phyloP scores from a whole-genome alignment of 2,888 invertebrate species.

The Amitus sp. region DNA sequence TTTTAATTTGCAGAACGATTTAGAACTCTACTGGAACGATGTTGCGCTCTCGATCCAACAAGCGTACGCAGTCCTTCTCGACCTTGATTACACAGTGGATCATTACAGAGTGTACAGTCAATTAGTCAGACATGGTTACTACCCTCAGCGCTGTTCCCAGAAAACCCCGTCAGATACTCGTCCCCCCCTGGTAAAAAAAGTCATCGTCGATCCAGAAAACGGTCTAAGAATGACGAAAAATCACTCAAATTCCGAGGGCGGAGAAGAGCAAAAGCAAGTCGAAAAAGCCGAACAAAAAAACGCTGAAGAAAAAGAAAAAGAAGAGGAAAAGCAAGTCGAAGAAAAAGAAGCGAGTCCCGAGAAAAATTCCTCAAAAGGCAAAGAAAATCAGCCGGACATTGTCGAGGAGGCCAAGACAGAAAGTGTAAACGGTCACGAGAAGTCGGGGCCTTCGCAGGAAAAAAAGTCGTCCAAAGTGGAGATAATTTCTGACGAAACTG shows the following conservation, averaged over 20 bases:
- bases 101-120: slow-evolving; percentile 73
- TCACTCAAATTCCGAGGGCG: slow-evolving; percentile 8
- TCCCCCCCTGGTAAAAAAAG: slow-evolving; percentile 51
- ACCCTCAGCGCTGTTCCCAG: slow-evolving; percentile 67
- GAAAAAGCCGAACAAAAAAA: neutral
- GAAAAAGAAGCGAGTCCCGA: slow-evolving; percentile 7
- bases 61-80: slow-evolving; percentile 70
- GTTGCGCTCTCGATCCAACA: slow-evolving; percentile 74
- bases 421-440: slow-evolving; percentile 26
- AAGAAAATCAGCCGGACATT: slow-evolving; percentile 3
- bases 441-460: slow-evolving; percentile 20
- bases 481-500: slow-evolving; percentile 59
- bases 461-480: slow-evolving; percentile 43
- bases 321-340: neutral
- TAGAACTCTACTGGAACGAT: slow-evolving; percentile 70
- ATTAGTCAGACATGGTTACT: slow-evolving; percentile 70
- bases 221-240: slow-evolving; percentile 52
- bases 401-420: slow-evolving; percentile 26
- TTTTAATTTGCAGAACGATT: slow-evolving; percentile 75
- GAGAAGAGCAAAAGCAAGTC: slow-evolving; percentile 23
- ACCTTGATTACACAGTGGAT: slow-evolving; percentile 59
- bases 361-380: slow-evolving; percentile 8
- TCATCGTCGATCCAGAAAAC: slow-evolving; percentile 56
- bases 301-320: slow-evolving; percentile 3
- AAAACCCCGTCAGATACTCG: slow-evolving; percentile 37